Evolutionary conservation across 2,888 invertebrate genomes (phyloP).

Genomic region (Pachydiplax longipennis): DNA sequence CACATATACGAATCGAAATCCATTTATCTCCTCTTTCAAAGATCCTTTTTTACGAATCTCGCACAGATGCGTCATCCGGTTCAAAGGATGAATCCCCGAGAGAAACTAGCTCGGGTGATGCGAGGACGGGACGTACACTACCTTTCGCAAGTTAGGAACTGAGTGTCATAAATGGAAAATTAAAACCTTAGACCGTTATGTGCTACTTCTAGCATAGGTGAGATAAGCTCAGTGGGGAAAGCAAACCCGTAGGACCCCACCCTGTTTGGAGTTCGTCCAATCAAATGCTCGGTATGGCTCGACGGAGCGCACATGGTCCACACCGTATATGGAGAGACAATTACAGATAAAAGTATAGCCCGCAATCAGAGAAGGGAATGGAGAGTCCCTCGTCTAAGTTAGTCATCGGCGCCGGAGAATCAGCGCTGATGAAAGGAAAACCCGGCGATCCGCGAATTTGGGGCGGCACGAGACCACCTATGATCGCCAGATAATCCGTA

Average conservation of each 20-base stretch:
- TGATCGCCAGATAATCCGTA: no score
- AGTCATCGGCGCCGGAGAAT: neutral
- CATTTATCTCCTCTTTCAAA: no score
- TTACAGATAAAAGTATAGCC: neutral
- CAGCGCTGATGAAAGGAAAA: neutral
- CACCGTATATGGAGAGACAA: neutral
- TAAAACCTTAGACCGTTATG: neutral
- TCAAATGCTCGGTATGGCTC: neutral
- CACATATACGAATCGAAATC: no score
- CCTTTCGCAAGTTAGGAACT: no score
- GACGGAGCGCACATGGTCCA: neutral
- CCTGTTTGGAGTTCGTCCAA: neutral
- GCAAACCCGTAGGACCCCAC: neutral
- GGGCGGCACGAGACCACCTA: no score
- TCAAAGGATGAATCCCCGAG: no score
- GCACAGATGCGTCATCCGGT: no score
- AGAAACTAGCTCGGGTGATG: no score
- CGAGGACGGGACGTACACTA: no score
- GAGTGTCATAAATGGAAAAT: no score
- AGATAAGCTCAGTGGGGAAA: neutral
- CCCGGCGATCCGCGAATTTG: neutral
- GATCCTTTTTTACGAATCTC: no score
- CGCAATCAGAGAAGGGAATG: neutral
- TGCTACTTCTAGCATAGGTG: neutral
- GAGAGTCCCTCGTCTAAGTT: neutral